Conservation (phyloP, 2,888 invertebrate species). For the Acronicta leporina region DNA sequence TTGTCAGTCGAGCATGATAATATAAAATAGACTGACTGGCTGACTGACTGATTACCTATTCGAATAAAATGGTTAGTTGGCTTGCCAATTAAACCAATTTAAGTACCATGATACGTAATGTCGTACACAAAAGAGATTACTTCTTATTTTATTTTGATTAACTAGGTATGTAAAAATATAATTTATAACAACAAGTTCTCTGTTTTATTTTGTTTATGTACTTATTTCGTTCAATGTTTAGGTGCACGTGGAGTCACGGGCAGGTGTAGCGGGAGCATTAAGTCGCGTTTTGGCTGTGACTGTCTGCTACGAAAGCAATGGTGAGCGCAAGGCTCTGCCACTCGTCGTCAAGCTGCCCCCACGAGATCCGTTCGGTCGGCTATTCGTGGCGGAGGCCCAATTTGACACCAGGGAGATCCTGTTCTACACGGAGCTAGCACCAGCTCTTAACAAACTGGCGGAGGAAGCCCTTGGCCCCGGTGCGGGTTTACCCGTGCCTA, state of each 20-base stretch:
- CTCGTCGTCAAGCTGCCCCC: conserved; percentile 94
- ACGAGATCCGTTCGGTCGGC: conserved; percentile 93
- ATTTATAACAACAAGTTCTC: no score
- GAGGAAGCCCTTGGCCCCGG: conserved; percentile 87
- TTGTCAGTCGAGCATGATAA: conserved; percentile 9
- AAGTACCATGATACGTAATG: no score
- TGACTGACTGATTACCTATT: no score
- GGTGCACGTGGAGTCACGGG: conserved; percentile 85
- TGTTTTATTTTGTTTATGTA: no score
- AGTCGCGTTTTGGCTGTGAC: conserved; percentile 94
- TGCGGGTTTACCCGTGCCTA: conserved; percentile 82
- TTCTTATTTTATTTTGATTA: no score
- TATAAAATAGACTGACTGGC: no score
- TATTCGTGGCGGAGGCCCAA: conserved; percentile 94
- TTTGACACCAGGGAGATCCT: conserved; percentile 95
- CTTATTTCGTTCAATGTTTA: conserved; percentile 42
- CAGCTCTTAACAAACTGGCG: conserved; percentile 92
- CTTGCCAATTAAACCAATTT: no score
- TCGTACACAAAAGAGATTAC: no score
- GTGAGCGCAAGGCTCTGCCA: conserved; percentile 76
- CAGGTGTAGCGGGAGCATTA: conserved; percentile 92
- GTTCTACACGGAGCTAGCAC: conserved; percentile 93
- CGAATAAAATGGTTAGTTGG: no score
- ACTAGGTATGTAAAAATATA: no score
- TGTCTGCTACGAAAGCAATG: conserved; percentile 89